Evolutionary conservation across 2,113 vertebrate genomes (phyloP), one percentile per base, ranked within the genome.

Genomic region (Hoplias malabaricus): DNA sequence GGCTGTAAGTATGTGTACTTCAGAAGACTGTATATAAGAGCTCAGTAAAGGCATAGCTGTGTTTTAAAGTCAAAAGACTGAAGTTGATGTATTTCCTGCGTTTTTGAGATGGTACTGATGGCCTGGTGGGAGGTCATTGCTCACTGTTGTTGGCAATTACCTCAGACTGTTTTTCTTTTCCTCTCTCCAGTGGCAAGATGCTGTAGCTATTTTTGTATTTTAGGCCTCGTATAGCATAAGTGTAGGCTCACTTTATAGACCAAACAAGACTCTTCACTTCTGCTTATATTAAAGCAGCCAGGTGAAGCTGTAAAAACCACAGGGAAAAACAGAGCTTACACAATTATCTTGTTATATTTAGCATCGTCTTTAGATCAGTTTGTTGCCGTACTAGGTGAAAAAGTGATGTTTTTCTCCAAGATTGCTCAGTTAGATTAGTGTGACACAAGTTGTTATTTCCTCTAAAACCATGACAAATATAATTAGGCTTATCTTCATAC

Each of bases 401-500:
- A 29, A 33, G 25, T 40, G 12, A 2, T 14, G 8, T 4, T 42
- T 81, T 77, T 57, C 43, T 23, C n/a, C 69, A 2, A 56, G 38
- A 69, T 43, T 54, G 56, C 10, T 54, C 46, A 48, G 33, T 73
- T 43, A 4, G 13, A 62, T 19, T 34, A 65, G 36, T 31, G 16
- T 69, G 36, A 69, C 23, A 19, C 63, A 73, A 54, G 69, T 80
- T 87, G 83, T 85, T 83, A 80, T 80, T 87, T 89, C 78, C 82
- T 85, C 61, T 75, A 11, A 40, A 69, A 78, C 75, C 84, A 25
- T 59, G 70, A 71, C 66, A 62, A 68, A 68, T 77, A 74, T 68
- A 74, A 81, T 69, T 68, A 73, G 57, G 5, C 46, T 82, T 86
- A 88, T 89, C 88, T 84, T 16, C 46, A 54, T 76, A 80, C 80